Conservation (phyloP, 2,888 invertebrate genomes). For the Drosophila colorata region DNA sequence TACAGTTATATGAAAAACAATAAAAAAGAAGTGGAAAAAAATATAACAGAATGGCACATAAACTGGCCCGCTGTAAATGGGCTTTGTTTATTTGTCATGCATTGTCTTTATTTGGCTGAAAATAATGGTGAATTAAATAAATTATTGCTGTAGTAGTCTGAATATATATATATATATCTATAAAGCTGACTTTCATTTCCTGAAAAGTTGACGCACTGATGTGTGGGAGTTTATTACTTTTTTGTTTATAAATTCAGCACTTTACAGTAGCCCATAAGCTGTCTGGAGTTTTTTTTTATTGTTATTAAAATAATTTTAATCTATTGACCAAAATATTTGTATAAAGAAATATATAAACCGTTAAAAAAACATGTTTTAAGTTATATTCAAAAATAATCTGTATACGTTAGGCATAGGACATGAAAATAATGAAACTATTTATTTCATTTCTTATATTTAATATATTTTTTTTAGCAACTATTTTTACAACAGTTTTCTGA, state of each 20-base stretch:
- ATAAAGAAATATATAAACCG: too few relatives aligned
- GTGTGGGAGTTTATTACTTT: slow-evolving; percentile 54
- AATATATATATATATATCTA: slow-evolving; percentile 11
- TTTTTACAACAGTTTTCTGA: slow-evolving; percentile 15
- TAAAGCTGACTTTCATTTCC: slow-evolving; percentile 72
- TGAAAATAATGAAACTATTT: too few relatives aligned
- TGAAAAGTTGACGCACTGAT: slow-evolving; percentile 34
- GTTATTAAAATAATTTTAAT: slow-evolving; percentile 2
- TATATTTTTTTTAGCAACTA: slow-evolving; percentile 4
- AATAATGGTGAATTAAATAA: slow-evolving; percentile 72
- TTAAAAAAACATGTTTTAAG: too few relatives aligned
- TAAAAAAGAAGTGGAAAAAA: slow-evolving; percentile 15
- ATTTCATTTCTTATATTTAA: background rate
- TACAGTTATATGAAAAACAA: slow-evolving; percentile 1
- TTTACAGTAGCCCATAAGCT: slow-evolving; percentile 9
- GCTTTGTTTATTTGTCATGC: slow-evolving; percentile 59
- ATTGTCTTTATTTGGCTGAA: slow-evolving; percentile 73
- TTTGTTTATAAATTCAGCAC: slow-evolving; percentile 4
- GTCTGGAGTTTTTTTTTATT: slow-evolving; percentile 4
- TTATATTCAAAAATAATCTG: too few relatives aligned
- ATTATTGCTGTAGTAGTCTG: slow-evolving; percentile 60
- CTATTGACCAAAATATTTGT: background rate
- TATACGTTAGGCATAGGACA: too few relatives aligned
- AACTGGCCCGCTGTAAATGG: slow-evolving; percentile 64
- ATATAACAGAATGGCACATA: slow-evolving; percentile 37